A percentile compares a stretch with the other conserved stretches of the same genome.
phyloP scores from a whole-genome alignment of 92 coral and sea anemone species.

The Porites lobata region DNA sequence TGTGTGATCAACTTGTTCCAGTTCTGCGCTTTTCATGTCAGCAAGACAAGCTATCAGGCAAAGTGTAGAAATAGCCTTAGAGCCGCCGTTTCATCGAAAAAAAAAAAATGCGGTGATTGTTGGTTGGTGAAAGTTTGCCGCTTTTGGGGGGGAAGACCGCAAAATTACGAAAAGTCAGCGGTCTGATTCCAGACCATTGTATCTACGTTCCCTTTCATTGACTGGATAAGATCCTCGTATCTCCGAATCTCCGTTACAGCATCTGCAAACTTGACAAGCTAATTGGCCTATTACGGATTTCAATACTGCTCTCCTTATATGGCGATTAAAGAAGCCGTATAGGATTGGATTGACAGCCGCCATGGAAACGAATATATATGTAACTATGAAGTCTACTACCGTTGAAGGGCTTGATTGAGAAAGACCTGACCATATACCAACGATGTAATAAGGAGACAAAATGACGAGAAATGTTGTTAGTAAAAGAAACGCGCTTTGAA shows the following conservation, averaged over 20 bases:
- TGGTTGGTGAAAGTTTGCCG: not conserved
- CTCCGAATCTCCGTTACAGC: not conserved
- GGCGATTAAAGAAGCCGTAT: conserved; percentile 92
- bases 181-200: conserved; percentile 18
- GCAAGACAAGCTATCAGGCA: too few relatives aligned
- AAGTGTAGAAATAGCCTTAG: too few relatives aligned
- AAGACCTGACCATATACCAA: conserved; percentile 72
- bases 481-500: conserved; percentile 80
- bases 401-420: conserved; percentile 65
- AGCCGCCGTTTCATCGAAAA: too few relatives aligned
- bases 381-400: conserved; percentile 79
- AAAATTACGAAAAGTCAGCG: not conserved
- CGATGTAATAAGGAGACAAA: conserved; percentile 79
- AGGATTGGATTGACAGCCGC: conserved; percentile 88
- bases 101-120: not conserved
- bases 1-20: too few relatives aligned
- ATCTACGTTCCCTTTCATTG: conserved; percentile 13
- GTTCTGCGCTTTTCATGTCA: too few relatives aligned
- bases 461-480: conserved; percentile 72
- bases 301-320: conserved; percentile 74
- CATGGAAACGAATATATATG: conserved; percentile 79
- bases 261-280: conserved; percentile 1
- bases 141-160: not conserved
- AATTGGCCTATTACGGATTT: conserved; percentile 27
- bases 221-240: not conserved